A percentile compares a stretch with the other conserved stretches of the same genome.
Evolutionary conservation across 1,140 invertebrate species (phyloP).

Genomic region (Zophobas atratus): DNA sequence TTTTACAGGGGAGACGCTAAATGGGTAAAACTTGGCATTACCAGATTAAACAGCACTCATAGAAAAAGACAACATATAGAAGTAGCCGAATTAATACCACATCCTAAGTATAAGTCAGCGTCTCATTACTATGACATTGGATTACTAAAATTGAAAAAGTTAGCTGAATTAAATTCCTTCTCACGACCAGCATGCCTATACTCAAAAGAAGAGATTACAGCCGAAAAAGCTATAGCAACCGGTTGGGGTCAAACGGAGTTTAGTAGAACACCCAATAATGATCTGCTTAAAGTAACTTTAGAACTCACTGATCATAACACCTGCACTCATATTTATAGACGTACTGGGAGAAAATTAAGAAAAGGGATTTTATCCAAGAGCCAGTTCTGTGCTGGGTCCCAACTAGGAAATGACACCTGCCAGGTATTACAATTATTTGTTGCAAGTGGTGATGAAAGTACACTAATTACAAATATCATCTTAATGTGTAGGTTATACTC

Average conservation of each 20-base stretch:
- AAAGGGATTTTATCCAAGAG: slow-evolving; percentile 68
- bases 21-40: not conserved
- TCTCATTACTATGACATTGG: slow-evolving; percentile 77
- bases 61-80: not conserved
- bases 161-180: slow-evolving; percentile 67
- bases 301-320: slow-evolving; percentile 61
- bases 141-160: slow-evolving; percentile 70
- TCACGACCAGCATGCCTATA: slow-evolving; percentile 77
- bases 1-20: not conserved
- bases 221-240: slow-evolving; percentile 44
- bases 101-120: slow-evolving; percentile 61
- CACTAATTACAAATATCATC: too few species aligned
- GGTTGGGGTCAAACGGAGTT: slow-evolving; percentile 65
- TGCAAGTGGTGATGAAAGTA: too few species aligned
- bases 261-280: slow-evolving; percentile 65
- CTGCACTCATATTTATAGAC: slow-evolving; percentile 55
- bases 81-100: not conserved
- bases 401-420: slow-evolving; percentile 67
- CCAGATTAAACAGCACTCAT: not conserved
- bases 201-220: slow-evolving; percentile 50
- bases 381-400: slow-evolving; percentile 80
- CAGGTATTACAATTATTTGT: slow-evolving; percentile 56
- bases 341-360: slow-evolving; percentile 62
- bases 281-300: slow-evolving; percentile 71
- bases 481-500: too few species aligned